Percentiles rank a stretch among this genome's conserved stretches.
phyloP scores from a whole-genome alignment of 2,113 vertebrate genomes.

The Tamias sibiricus region DNA sequence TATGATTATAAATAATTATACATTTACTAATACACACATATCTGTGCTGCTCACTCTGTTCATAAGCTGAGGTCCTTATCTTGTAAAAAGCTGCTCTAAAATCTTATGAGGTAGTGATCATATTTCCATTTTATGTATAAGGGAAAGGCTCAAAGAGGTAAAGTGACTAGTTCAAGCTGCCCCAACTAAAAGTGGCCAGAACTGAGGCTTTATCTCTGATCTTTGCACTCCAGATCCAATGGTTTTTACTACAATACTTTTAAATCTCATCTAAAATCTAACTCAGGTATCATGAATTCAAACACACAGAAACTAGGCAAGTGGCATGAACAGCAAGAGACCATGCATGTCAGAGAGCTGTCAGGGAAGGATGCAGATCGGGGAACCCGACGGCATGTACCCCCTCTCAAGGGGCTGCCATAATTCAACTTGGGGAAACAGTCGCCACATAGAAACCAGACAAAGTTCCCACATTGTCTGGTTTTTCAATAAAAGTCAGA shows the following conservation, averaged over 20 bases:
- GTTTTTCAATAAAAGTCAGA: constrained; percentile 30
- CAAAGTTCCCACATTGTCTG: not conserved
- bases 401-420: not conserved
- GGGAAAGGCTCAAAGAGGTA: not conserved
- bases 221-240: not conserved
- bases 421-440: not conserved
- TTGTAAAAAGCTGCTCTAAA: not conserved
- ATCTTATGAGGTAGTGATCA: not conserved
- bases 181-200: not conserved
- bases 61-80: not conserved
- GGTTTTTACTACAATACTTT: not conserved
- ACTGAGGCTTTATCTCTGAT: not conserved
- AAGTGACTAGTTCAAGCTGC: not conserved
- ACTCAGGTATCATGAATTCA: not conserved
- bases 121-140: not conserved
- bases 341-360: not conserved
- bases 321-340: not conserved
- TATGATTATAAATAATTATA: not conserved
- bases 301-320: not conserved
- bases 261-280: not conserved
- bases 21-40: not conserved
- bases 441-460: not conserved
- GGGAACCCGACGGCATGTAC: fast-evolving
- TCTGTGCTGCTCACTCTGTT: not conserved
- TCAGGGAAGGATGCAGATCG: not conserved